Percentiles rank a stretch among this genome's conserved stretches.
Evolutionary conservation across 2,113 vertebrate genomes (phyloP).

Genomic region (Sorex araneus): DNA sequence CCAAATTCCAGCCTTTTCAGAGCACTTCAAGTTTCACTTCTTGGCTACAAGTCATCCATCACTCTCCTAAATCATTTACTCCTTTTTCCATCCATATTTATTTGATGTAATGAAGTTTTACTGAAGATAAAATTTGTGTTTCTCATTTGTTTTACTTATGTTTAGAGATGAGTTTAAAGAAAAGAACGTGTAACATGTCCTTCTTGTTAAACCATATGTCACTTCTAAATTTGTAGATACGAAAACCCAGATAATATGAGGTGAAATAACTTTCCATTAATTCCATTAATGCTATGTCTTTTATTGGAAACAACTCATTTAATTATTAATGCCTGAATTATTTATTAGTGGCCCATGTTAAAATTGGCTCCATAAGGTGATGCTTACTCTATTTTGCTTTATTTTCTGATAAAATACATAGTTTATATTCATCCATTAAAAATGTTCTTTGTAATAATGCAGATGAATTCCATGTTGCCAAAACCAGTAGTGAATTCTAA

Average conservation of each 20-base stretch:
- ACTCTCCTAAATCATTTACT: background rate
- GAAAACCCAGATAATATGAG: background rate
- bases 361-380: background rate
- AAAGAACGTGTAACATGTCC: background rate
- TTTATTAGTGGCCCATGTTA: background rate
- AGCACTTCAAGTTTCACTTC: background rate
- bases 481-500: slow-evolving; percentile 17
- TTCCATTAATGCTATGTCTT: background rate
- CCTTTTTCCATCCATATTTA: background rate
- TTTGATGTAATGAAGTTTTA: slow-evolving; percentile 28
- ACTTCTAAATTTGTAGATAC: slow-evolving; percentile 14
- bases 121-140: slow-evolving; percentile 7
- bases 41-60: background rate
- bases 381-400: background rate
- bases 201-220: background rate
- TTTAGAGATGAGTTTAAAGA: slow-evolving; percentile 8
- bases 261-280: slow-evolving; percentile 14
- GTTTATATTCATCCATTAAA: background rate
- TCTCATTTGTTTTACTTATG: background rate
- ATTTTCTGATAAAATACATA: background rate
- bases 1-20: background rate
- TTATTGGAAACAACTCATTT: slow-evolving; percentile 17
- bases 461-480: background rate
- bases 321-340: slow-evolving; percentile 13
- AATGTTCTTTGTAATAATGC: slow-evolving; percentile 11